A percentile compares a stretch with the other conserved stretches of the same genome.
Conservation (phyloP, 2,113 vertebrate genomes). For the Barnardius zonarius region DNA sequence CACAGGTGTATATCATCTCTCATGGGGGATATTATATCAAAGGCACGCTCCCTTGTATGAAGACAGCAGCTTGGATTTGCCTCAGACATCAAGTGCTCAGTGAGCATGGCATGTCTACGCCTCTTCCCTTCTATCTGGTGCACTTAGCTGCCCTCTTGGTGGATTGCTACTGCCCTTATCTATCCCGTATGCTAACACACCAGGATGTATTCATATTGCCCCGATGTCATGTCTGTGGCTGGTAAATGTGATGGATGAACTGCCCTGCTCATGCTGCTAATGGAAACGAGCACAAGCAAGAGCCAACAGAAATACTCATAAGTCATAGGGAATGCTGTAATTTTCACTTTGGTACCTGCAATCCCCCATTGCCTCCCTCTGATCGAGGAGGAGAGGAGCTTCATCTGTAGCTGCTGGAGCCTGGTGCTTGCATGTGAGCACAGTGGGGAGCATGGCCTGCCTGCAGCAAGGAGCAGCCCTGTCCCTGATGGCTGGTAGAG, state of each 20-base stretch:
- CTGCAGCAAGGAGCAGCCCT: neutral
- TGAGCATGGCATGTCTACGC: neutral
- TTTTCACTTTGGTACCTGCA: neutral
- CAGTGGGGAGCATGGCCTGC: neutral
- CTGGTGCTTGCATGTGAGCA: accelerated
- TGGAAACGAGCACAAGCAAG: neutral
- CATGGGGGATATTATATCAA: neutral
- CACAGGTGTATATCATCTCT: slow-evolving; percentile 13
- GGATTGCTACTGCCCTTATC: neutral
- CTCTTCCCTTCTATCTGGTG: neutral
- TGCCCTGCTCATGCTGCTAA: neutral
- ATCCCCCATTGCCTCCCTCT: neutral
- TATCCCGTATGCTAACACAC: neutral
- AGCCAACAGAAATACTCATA: neutral
- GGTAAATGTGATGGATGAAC: neutral
- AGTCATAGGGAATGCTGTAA: neutral
- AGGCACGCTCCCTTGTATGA: neutral
- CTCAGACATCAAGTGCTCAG: neutral
- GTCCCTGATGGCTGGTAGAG: neutral
- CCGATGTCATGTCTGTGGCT: neutral
- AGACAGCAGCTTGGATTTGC: neutral
- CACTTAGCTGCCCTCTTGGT: neutral
- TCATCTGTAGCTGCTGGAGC: neutral
- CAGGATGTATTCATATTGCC: neutral
- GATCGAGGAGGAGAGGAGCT: neutral